A percentile compares a stretch with the other conserved stretches of the same genome.
phyloP scores from a whole-genome alignment of 30 jellyfish, hydroid and myxozoan genomes.

The Aurelia aurita complex sp. Pacific region DNA sequence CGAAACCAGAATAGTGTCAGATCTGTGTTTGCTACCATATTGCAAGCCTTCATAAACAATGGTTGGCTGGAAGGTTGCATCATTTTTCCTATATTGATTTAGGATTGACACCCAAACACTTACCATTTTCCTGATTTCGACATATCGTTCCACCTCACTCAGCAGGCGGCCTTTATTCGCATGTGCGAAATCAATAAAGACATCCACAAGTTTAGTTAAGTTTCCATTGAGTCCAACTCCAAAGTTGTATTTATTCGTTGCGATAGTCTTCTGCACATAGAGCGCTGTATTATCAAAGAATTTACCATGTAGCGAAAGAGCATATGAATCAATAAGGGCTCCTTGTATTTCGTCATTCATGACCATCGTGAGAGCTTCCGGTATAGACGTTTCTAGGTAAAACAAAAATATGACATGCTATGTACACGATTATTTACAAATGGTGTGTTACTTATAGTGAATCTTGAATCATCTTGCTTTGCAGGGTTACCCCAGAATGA shows the following conservation, averaged over 20 bases:
- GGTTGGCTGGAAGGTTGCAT: too few species aligned
- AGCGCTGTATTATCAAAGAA: slow-evolving; percentile 16
- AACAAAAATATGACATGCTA: too few species aligned
- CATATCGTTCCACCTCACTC: slow-evolving; percentile 4
- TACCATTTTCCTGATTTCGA: slow-evolving; percentile 19
- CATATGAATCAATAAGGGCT: slow-evolving; percentile 48
- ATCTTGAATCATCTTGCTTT: too few species aligned
- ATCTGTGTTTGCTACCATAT: too few species aligned
- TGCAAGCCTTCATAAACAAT: too few species aligned
- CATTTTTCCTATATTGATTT: too few species aligned
- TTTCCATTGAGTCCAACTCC: slow-evolving; percentile 65
- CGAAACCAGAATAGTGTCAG: too few species aligned
- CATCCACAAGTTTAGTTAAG: slow-evolving; percentile 17
- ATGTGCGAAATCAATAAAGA: slow-evolving; percentile 18
- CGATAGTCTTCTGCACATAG: slow-evolving; percentile 38
- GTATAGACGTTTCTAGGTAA: background rate
- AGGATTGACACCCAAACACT: background rate
- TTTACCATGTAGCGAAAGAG: slow-evolving; percentile 1
- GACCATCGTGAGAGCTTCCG: slow-evolving; percentile 38
- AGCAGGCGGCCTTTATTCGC: slow-evolving; percentile 22
- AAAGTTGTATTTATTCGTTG: slow-evolving; percentile 8
- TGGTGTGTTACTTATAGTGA: too few species aligned
- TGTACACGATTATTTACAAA: too few species aligned
- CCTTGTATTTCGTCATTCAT: slow-evolving; percentile 23
- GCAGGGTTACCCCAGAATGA: too few species aligned